A percentile compares a stretch with the other conserved stretches of the same genome.
Evolutionary conservation across 2,888 invertebrate species (phyloP).

Genomic region (Rhingia rostrata): DNA sequence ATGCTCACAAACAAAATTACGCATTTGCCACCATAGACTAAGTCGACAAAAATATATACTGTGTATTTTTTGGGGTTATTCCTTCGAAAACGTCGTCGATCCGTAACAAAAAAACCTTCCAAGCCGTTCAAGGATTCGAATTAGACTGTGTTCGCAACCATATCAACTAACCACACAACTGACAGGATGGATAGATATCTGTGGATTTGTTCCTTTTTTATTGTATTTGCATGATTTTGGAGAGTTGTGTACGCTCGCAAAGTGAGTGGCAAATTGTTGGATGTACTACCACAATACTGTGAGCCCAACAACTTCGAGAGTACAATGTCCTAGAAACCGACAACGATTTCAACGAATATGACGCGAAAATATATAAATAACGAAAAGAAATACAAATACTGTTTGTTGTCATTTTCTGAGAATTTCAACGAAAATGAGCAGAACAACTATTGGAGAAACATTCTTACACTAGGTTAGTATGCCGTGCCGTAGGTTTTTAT

Average conservation of each 20-base stretch:
- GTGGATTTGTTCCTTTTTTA: conserved; percentile 48
- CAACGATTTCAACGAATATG: conserved; percentile 49
- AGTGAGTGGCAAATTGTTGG: conserved; percentile 74
- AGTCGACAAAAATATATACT: not conserved
- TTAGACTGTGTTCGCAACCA: conserved; percentile 66
- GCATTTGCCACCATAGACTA: not conserved
- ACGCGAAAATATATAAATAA: conserved; percentile 53
- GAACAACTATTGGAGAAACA: conserved; percentile 38
- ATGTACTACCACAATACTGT: conserved; percentile 64
- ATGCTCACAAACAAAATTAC: not conserved
- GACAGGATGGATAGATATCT: conserved; percentile 71
- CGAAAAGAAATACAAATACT: conserved; percentile 42
- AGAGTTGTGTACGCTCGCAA: conserved; percentile 65
- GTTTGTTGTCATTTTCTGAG: conserved; percentile 63
- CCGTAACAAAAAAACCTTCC: conserved; percentile 46
- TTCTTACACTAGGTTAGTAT: conserved; percentile 69
- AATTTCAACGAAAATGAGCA: conserved; percentile 58
- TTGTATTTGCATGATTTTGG: conserved; percentile 64
- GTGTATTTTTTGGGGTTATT: not conserved
- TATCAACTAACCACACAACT: conserved; percentile 71
- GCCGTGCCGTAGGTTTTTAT: conserved; percentile 40
- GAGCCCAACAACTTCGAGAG: conserved; percentile 63
- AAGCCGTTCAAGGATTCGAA: conserved; percentile 59
- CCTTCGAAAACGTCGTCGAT: conserved; percentile 18
- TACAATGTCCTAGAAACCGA: conserved; percentile 70